Percentiles rank a stretch among this genome's conserved stretches.
Conservation (phyloP, 1,140 invertebrate genomes). For the Carcinoscorpius rotundicauda region DNA sequence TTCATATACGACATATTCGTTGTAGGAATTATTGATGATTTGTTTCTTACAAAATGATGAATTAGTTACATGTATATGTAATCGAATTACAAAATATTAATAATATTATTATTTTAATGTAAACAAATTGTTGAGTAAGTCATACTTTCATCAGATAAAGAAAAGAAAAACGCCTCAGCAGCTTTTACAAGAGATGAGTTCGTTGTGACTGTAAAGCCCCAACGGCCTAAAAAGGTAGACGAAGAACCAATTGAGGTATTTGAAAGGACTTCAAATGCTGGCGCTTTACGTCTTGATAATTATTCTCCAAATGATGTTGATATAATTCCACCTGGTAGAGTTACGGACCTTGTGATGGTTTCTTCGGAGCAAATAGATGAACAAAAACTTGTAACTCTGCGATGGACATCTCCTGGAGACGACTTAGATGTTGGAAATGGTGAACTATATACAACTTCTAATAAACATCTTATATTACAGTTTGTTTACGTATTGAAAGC, state of each 20-base stretch:
- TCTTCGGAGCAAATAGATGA: background rate
- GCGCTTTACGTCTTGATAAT: conserved; percentile 15
- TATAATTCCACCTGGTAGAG: conserved; percentile 15
- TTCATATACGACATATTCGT: too few relatives aligned
- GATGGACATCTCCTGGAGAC: conserved; percentile 15
- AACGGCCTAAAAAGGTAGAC: background rate
- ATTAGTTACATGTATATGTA: too few relatives aligned
- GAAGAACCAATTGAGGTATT: conserved; percentile 3
- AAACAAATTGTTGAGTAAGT: too few relatives aligned
- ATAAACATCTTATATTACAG: too few relatives aligned
- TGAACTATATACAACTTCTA: background rate
- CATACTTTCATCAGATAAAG: too few relatives aligned
- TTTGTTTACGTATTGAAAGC: too few relatives aligned
- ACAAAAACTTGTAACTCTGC: conserved; percentile 5
- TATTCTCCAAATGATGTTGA: conserved; percentile 7
- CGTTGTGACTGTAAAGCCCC: conserved; percentile 1
- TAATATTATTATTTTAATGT: too few relatives aligned
- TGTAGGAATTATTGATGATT: too few relatives aligned
- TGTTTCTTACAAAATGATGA: too few relatives aligned
- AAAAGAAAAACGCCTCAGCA: background rate
- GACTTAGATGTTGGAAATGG: conserved; percentile 15
- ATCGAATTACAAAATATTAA: too few relatives aligned
- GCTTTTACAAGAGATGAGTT: conserved; percentile 8
- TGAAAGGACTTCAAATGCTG: conserved; percentile 9
- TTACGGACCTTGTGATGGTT: conserved; percentile 10